Evolutionary conservation across 2,888 invertebrate genomes (phyloP), one percentile per base, ranked within the genome.

Genomic region (Dichetophora obliterata): DNA sequence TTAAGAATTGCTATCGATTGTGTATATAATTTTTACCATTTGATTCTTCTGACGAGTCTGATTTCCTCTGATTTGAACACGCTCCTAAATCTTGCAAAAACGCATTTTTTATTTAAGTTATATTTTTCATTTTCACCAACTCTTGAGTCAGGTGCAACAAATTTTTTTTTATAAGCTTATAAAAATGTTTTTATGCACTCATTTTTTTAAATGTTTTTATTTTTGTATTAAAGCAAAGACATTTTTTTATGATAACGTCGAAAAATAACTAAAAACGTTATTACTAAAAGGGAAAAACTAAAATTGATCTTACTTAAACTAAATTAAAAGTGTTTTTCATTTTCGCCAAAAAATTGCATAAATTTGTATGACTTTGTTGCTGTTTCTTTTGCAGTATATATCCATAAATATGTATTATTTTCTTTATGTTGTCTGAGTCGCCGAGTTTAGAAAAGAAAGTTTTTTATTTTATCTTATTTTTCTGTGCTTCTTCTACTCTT

Each of bases 361-460:
- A 71, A 16, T 9, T 68, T 59, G 14, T 16, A 22, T 24, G 5
- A 52, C n/a, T 16, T 54, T 34, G 34, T 54, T 24, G 43, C 19
- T 61, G 54, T 71, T 71, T 61, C 48, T 68, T 14, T 50, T 68
- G 9, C n/a, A 54, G 24, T 43, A 14, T 24, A 24, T 8, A n/a
- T 59, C 3, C 16, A 19, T 9, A 4, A 8, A 31, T 37, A 43
- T 68, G 5, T 14, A 11, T 11, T 69, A 4, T 31, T 59, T 71
- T 19, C 31, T 59, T 27, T 24, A 43, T 72, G 3, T 48, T 65
- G 52, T 65, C 22, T 54, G 31, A 43, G 54, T 22, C 52, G 65
- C 31, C n/a, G 61, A 48, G 75, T 59, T 50, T 75, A 11, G 75
- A 78, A 78, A 79, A 77, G 78, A 79, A 79, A 79, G 78, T 79